Percentiles rank a stretch among this genome's conserved stretches.
Evolutionary conservation across 2,797 vertebrate genomes (phyloP).

Genomic region (Sebastes ruberrimus): DNA sequence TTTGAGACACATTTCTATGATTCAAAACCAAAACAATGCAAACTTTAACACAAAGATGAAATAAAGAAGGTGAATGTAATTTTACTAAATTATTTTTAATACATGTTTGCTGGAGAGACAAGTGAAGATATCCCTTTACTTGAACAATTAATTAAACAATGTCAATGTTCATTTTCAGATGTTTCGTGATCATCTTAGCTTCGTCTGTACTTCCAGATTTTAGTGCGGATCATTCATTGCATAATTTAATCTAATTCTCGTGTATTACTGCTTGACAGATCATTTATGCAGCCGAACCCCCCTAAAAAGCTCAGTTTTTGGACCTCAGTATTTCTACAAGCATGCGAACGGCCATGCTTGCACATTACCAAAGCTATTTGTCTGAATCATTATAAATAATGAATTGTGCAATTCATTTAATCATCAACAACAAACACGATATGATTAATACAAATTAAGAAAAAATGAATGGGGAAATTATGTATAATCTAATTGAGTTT

Average conservation of each 20-base stretch:
- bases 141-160: neutral
- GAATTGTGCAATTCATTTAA: neutral
- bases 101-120: no score
- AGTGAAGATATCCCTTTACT: neutral
- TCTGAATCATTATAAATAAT: neutral
- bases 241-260: neutral
- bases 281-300: neutral
- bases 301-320: neutral
- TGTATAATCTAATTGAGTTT: neutral
- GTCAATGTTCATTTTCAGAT: neutral
- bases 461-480: neutral
- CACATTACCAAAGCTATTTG: neutral
- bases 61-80: neutral
- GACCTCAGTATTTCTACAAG: neutral
- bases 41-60: neutral
- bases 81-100: no score
- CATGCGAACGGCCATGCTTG: neutral
- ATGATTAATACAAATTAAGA: neutral
- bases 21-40: neutral
- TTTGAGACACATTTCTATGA: neutral
- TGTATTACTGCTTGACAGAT: neutral
- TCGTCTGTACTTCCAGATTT: neutral
- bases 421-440: neutral
- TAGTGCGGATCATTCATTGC: neutral
- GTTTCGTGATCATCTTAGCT: neutral